A percentile compares a stretch with the other conserved stretches of the same genome.
These are phyloP conservation scores for Onychomys torridus DNA, from an alignment of 2,797 vertebrate genomes.

Conservation along the genomic window DNA sequence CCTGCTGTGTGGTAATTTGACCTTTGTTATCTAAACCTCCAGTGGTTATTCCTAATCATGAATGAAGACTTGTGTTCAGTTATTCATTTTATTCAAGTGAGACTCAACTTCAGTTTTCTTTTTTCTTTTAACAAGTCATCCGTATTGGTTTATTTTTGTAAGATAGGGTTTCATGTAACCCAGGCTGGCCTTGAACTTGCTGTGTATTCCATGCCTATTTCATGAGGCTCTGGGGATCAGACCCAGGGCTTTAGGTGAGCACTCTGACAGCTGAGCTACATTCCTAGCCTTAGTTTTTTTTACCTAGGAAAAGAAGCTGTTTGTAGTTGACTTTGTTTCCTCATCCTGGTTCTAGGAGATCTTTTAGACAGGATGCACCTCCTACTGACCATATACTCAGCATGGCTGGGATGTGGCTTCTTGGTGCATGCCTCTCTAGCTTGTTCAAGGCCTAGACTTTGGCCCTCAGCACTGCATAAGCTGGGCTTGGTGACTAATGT, in stretches of 20 bases:
- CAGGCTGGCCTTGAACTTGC: not conserved
- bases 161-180: not conserved
- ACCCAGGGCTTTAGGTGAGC: not conserved
- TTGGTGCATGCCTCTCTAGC: not conserved
- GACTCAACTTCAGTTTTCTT: not conserved
- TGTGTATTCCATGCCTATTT: not conserved
- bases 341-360: not conserved
- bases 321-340: constrained; percentile 15
- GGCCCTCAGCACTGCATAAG: not conserved
- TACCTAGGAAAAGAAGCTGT: constrained; percentile 17
- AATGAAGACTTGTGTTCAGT: constrained; percentile 5
- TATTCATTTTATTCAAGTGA: constrained; percentile 47
- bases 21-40: not conserved
- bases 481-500: not conserved
- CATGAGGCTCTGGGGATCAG: not conserved
- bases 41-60: not conserved
- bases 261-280: not conserved
- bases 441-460: not conserved
- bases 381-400: not conserved
- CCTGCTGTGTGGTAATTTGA: not conserved
- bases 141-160: not conserved
- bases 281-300: not conserved
- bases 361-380: constrained; percentile 1
- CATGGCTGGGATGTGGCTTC: not conserved
- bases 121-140: not conserved